Evolutionary conservation across 2,888 invertebrate species (phyloP).

Genomic region (Chymomyza fuscimana): DNA sequence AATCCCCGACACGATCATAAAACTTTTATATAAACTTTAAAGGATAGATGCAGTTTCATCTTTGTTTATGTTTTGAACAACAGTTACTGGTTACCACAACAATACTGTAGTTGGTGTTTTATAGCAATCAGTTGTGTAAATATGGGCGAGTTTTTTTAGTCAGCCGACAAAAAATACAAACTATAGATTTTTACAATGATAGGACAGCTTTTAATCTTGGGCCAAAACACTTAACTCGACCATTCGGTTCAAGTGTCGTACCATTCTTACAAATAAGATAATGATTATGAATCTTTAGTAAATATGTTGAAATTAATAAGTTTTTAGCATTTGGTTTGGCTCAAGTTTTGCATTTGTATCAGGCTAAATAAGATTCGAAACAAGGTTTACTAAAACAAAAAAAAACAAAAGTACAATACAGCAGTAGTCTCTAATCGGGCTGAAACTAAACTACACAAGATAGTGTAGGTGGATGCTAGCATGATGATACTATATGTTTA

Average conservation of each 20-base stretch:
- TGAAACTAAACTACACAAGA: too few relatives aligned
- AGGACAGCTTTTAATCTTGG: not conserved
- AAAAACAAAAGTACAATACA: too few relatives aligned
- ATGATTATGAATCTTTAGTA: too few relatives aligned
- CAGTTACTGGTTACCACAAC: conserved; percentile 10
- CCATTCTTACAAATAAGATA: too few relatives aligned
- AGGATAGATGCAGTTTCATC: not conserved
- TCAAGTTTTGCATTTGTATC: too few relatives aligned
- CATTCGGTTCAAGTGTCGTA: not conserved
- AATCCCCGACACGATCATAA: not conserved
- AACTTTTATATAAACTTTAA: not conserved
- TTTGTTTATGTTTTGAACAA: not conserved
- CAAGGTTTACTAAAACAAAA: too few relatives aligned
- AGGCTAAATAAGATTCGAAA: too few relatives aligned
- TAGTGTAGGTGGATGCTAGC: too few relatives aligned
- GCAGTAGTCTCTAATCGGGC: too few relatives aligned
- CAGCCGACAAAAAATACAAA: not conserved
- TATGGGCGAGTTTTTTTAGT: not conserved
- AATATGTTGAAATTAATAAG: too few relatives aligned
- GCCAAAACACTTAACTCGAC: not conserved
- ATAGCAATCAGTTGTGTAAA: conserved; percentile 20
- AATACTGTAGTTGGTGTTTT: not conserved
- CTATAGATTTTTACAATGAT: not conserved
- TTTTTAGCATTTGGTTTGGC: too few relatives aligned
- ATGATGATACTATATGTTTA: too few relatives aligned